Evolutionary conservation across 2,797 vertebrate genomes (phyloP).

Genomic region (Rhinogobio ventralis): DNA sequence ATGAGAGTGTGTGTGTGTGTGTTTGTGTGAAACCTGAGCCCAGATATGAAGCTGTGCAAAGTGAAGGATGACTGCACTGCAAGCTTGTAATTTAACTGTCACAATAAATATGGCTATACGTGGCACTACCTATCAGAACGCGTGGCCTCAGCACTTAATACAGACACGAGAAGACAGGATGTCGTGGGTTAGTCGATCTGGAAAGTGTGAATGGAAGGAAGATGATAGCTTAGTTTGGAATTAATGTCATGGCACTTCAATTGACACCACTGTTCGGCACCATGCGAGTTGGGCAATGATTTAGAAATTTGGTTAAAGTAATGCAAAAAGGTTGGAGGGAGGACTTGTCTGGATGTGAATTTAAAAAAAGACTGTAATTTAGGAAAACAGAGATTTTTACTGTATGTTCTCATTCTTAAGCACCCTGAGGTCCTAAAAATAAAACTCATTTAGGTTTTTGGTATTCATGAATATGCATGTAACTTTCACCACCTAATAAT

Average conservation of each 20-base stretch:
- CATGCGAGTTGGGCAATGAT: neutral
- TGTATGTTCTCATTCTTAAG: neutral
- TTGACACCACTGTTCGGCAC: slow-evolving; percentile 6
- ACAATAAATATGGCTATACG: slow-evolving; percentile 54
- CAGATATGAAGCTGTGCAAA: slow-evolving; percentile 17
- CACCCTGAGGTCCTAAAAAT: neutral
- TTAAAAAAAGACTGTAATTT: neutral
- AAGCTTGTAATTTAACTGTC: slow-evolving; percentile 53
- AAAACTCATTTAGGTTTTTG: neutral
- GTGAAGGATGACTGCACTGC: slow-evolving; percentile 46
- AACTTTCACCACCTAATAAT: neutral
- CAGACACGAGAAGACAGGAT: slow-evolving; percentile 33
- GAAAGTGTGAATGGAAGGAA: slow-evolving; percentile 23
- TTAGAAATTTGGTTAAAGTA: slow-evolving; percentile 20
- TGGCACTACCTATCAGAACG: slow-evolving; percentile 46
- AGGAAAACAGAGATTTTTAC: neutral
- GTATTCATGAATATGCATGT: neutral
- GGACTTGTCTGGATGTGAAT: neutral
- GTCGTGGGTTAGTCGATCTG: slow-evolving; percentile 29
- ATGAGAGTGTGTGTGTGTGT: neutral
- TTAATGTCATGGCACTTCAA: slow-evolving; percentile 33
- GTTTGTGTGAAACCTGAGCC: neutral
- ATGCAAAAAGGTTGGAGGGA: neutral
- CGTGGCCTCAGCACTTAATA: slow-evolving; percentile 48
- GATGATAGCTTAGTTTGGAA: slow-evolving; percentile 24